A percentile compares a stretch with the other conserved stretches of the same genome.
phyloP scores from a whole-genome alignment of 1,140 invertebrate species.

The Drosophila lini region DNA sequence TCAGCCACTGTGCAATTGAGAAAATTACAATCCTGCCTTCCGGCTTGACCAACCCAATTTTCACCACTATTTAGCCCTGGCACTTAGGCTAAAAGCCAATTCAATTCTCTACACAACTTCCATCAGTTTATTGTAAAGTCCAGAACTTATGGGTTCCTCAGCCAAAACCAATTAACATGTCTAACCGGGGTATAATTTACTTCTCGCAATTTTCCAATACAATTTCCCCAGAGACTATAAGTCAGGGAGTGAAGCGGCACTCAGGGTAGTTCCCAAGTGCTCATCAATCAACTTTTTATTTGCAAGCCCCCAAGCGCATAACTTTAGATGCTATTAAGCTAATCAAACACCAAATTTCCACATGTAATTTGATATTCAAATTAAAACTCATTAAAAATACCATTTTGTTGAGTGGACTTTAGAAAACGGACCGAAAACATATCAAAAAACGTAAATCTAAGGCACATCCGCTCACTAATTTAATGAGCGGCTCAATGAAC shows the following conservation, averaged over 20 bases:
- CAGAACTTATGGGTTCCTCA: constrained; percentile 13
- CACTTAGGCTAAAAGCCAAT: constrained; percentile 40
- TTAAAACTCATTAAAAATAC: constrained; percentile 42
- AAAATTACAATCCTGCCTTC: constrained; percentile 32
- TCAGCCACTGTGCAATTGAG: constrained; percentile 39
- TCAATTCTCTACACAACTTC: constrained; percentile 4
- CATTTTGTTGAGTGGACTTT: constrained; percentile 17
- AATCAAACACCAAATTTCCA: constrained; percentile 18
- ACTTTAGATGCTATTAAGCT: constrained; percentile 13
- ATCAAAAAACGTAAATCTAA: constrained; percentile 44
- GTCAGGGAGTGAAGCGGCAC: neutral
- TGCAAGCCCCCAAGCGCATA: neutral
- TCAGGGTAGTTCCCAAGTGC: constrained; percentile 34
- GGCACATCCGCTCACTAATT: constrained; percentile 69
- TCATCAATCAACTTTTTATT: constrained; percentile 40
- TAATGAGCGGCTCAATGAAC: constrained; percentile 57
- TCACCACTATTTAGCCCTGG: constrained; percentile 1
- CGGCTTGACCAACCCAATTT: constrained; percentile 28
- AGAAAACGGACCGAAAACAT: neutral
- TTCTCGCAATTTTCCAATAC: neutral
- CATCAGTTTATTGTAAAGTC: constrained; percentile 13
- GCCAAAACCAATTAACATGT: constrained; percentile 38
- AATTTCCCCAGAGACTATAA: neutral
- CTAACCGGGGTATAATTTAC: constrained; percentile 20
- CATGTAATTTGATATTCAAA: constrained; percentile 56